These are phyloP conservation scores for Erannis defoliaria DNA, from an alignment of 2,888 invertebrate species.

Conservation along the genomic window DNA sequence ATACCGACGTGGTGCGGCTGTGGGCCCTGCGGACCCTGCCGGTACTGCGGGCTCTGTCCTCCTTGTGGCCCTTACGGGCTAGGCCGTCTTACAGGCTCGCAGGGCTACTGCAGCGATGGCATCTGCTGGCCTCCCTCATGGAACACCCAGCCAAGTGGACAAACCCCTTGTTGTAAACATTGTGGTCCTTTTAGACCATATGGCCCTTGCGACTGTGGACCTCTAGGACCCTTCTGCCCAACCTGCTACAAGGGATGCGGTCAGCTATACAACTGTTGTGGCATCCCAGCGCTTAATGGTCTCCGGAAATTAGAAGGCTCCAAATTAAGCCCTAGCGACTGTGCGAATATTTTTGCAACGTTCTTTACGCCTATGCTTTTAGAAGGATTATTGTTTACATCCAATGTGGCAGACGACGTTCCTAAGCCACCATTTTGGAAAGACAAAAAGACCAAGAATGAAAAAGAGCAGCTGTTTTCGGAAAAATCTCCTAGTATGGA, in stretches of 20 bases:
- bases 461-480: background rate
- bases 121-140: slow-evolving; percentile 9
- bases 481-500: background rate
- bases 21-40: slow-evolving; percentile 7
- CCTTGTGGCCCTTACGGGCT: slow-evolving; percentile 22
- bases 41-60: slow-evolving; percentile 5
- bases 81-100: background rate
- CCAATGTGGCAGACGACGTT: background rate
- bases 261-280: background rate
- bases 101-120: slow-evolving; percentile 1
- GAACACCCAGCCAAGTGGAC: background rate
- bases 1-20: slow-evolving; percentile 24
- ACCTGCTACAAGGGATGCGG: background rate
- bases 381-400: background rate
- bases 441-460: too few species aligned
- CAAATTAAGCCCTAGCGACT: background rate
- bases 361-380: background rate
- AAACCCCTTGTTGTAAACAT: background rate
- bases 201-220: slow-evolving; percentile 3
- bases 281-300: background rate
- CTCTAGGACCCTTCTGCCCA: slow-evolving; percentile 5
- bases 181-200: slow-evolving; percentile 11
- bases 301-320: background rate
- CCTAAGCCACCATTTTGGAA: background rate
- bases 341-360: background rate